Percentiles rank a stretch among this genome's conserved stretches.
These are phyloP conservation scores for Rattus rattus DNA, from an alignment of 2,113 vertebrate genomes.

Conservation along the genomic window DNA sequence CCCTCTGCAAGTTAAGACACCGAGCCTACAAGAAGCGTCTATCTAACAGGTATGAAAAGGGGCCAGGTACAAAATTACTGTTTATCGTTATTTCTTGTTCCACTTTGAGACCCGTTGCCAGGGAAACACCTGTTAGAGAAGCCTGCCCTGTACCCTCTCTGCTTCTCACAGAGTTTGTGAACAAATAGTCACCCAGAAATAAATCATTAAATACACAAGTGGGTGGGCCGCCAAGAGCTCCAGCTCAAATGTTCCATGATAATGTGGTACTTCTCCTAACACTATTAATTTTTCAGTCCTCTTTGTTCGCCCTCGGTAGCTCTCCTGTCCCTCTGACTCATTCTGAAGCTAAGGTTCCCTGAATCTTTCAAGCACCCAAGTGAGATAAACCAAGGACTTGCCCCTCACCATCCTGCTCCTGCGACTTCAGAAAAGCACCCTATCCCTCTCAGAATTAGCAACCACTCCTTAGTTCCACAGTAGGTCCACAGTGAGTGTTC, in stretches of 20 bases:
- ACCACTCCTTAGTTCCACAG: not conserved
- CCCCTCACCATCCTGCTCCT: not conserved
- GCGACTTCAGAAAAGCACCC: not conserved
- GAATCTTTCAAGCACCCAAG: not conserved
- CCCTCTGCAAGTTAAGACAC: constrained; percentile 49
- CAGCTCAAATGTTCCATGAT: not conserved
- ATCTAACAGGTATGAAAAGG: constrained; percentile 55
- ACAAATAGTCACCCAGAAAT: constrained; percentile 52
- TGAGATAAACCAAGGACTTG: not conserved
- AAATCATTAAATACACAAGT: not conserved
- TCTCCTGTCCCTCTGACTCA: not conserved
- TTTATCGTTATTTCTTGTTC: constrained; percentile 75
- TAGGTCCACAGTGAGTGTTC: not conserved
- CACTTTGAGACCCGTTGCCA: constrained; percentile 77
- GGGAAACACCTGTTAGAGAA: constrained; percentile 76
- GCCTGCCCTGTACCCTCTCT: not conserved
- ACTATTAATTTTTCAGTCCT: not conserved
- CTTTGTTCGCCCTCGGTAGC: not conserved
- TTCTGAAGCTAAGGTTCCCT: not conserved
- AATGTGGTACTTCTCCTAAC: not conserved
- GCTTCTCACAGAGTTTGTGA: not conserved
- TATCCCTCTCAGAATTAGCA: not conserved
- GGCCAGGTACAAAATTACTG: constrained; percentile 64
- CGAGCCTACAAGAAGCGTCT: constrained; percentile 55
- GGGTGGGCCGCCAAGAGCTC: not conserved